Evolutionary conservation across 2,797 vertebrate genomes (phyloP), one percentile per base, ranked within the genome.

Genomic region (Bryconaethiops microstoma): DNA sequence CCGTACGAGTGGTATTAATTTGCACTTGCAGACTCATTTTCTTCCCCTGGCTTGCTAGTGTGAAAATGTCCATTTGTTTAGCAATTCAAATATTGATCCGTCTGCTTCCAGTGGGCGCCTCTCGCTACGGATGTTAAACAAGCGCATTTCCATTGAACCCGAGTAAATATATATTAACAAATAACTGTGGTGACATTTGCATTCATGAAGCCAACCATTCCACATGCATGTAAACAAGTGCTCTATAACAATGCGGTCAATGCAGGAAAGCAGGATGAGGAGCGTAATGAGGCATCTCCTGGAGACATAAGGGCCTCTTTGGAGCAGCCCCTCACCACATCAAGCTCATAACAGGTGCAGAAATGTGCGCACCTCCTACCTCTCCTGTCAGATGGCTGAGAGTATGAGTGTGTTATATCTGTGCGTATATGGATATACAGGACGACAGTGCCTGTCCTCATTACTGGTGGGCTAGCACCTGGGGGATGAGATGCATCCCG

Each of bases 401-500:
- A 92, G 88, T 91, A 86, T 78, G 85, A 39, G 88, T 86, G 92
- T 72, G 17, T 90, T 90, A 82, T 35, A 69, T 50, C 9, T 54
- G 40, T 80, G 80, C 8, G 52, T 55, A 76, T 54, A 80, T 55
- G 75, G 60, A 71, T 76, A 78, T 74, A 50, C 80, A 54, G 86
- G 79, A 89, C 90, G 91, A 90, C 92, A 92, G 91, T 86, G 85
- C 89, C 91, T 88, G 79, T 91, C 90, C 93, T 94, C 90, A 93
- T 93, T 93, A 95, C 91, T 87, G 90, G 87, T 81, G 73, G 85
- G 59, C 81, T 73, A 91, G 90, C 91, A 94, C 90, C 91, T 91
- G 91, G 91, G 74, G 92, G 90, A 94, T 91, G 91, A 94, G 91
- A 92, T 91, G 91, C 88, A 92, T 93, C 92, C 89, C 90, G 91